Conservation (phyloP, 2,113 vertebrate genomes). For the Zapornia atra region DNA sequence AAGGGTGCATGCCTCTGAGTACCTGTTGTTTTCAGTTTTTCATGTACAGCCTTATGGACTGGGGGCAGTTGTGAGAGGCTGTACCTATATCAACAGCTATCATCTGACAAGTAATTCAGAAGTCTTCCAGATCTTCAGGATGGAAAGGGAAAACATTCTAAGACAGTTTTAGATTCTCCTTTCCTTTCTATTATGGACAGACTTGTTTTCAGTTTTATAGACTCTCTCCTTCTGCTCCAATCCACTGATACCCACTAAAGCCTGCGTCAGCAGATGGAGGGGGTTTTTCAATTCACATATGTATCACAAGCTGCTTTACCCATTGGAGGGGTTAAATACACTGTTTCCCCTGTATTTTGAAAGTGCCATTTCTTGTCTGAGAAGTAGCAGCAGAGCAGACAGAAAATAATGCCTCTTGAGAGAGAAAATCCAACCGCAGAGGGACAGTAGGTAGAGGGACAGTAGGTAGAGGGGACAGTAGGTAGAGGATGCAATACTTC, state of each 20-base stretch:
- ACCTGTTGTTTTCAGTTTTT: neutral
- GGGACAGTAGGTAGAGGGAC: neutral
- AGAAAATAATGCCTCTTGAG: neutral
- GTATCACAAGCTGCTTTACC: neutral
- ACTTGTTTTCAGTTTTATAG: neutral
- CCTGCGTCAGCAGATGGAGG: neutral
- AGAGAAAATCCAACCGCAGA: neutral
- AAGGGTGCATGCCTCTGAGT: conserved; percentile 5
- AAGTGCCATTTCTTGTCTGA: neutral
- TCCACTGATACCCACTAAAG: neutral
- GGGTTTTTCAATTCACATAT: neutral
- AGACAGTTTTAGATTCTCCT: neutral
- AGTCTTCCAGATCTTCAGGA: neutral
- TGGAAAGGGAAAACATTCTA: neutral
- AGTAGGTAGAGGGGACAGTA: neutral
- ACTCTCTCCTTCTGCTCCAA: neutral
- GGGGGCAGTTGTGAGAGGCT: neutral
- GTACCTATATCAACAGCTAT: neutral
- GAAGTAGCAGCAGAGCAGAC: neutral
- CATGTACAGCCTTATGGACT: neutral
- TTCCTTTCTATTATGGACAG: neutral
- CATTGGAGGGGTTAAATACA: neutral
- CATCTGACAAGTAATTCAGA: neutral
- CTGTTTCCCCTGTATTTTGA: neutral
- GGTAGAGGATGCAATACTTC: neutral